Base-by-base conservation (phyloP, 2,113 vertebrate genomes). In the Indicator indicator region DNA sequence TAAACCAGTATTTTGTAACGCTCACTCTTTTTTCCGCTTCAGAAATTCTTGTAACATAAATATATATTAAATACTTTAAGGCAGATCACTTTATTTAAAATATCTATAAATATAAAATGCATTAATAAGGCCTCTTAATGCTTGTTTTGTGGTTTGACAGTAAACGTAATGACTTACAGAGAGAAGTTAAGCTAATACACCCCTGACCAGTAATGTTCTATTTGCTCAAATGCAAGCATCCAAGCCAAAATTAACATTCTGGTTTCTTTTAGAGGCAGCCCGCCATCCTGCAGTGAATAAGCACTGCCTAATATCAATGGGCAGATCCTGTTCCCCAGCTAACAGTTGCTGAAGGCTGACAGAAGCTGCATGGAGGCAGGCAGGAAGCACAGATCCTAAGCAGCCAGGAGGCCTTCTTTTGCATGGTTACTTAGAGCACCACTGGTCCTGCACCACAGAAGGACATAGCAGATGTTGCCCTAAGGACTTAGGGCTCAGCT, bases 201-300 rank as follows among this genome's bases (percentile, higher is more conserved):
- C 92, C 77, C 83, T 90, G 86, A 92, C 95, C 88, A 97, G 94
- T 93, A 97, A 95, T 60, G 84, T 73, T 97, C 95, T 96, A 86
- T 97, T 97, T 97, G 96, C 97, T 95, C 89, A 97, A 96, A 97
- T 93, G 86, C 86, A 89, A 90, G 93, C 62, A 55, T 12, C 67
- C 70, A 76, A 88, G 96, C 96, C 96, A 97, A 97, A 96, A 96
- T 96, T 97, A 97, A 97, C 96, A 97, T 97, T 97, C 96, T 96
- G 97, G 96, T 97, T 97, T 96, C 96, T 97, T 94, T 96, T 94
- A 86, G 79, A 97, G 95, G 93, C 96, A 96, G 90, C 72, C 55
- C 16, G 90, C 93, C 94, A 83, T 84, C 67, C 93, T 96, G 83
- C 81, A 94, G 78, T 86, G 90, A 94, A 94, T 74, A 89, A 95